Conservation (phyloP, 2,113 vertebrate genomes). For the Eudyptes chrysolophus region DNA sequence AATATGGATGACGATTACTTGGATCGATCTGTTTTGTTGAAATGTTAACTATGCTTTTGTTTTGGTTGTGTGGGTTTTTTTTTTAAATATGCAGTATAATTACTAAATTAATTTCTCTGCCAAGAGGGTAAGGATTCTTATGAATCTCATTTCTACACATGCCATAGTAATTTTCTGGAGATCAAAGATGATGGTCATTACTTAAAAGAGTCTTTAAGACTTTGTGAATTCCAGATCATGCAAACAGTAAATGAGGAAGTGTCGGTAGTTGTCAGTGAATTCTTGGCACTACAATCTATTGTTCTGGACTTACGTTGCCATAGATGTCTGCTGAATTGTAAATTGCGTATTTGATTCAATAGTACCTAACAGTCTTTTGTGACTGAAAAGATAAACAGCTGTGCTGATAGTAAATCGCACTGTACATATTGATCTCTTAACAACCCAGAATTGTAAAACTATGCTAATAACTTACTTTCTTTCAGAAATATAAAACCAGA, state of each 20-base stretch:
- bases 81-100: not conserved
- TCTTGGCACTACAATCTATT: not conserved
- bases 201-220: not conserved
- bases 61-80: not conserved
- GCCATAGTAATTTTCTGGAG: not conserved
- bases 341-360: not conserved
- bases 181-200: not conserved
- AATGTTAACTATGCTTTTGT: conserved; percentile 22
- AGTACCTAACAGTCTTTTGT: not conserved
- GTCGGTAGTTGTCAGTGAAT: not conserved
- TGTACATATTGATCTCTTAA: not conserved
- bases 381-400: not conserved
- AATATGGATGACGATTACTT: conserved; percentile 35
- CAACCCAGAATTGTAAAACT: not conserved
- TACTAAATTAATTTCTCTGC: conserved; percentile 41
- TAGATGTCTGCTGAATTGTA: not conserved
- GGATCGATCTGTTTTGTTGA: conserved; percentile 38
- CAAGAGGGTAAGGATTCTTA: conserved; percentile 1
- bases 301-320: not conserved
- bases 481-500: not conserved
- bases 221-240: not conserved
- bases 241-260: not conserved
- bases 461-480: not conserved
- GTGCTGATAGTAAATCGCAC: not conserved
- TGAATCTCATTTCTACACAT: conserved; percentile 20